Conservation (phyloP, 2,797 vertebrate species). For the Remorina albescens region DNA sequence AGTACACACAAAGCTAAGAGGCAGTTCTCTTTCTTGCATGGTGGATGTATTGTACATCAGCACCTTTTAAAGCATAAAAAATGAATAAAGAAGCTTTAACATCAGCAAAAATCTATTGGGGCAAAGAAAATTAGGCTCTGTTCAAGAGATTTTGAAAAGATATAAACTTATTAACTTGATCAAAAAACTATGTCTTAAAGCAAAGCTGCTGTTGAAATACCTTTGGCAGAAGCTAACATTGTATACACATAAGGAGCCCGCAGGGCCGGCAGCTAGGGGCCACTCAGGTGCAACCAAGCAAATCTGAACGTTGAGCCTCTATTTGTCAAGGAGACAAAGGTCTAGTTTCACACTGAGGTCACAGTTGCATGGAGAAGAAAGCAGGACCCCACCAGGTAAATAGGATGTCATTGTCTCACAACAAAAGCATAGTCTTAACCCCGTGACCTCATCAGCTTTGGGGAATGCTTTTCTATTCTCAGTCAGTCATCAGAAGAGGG, state of each 20-base stretch:
- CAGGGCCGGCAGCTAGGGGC: conserved; percentile 59
- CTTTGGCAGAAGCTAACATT: conserved; percentile 49
- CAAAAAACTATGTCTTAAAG: conserved; percentile 46
- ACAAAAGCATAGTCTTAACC: conserved; percentile 86
- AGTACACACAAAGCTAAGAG: background rate
- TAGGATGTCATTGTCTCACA: conserved; percentile 82
- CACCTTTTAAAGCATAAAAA: background rate
- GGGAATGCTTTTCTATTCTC: conserved; percentile 74
- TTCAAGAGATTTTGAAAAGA: too few relatives aligned
- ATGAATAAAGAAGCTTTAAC: background rate
- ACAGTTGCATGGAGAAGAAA: conserved; percentile 86
- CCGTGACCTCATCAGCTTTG: conserved; percentile 83
- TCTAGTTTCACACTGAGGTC: conserved; percentile 80
- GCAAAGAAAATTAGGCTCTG: too few relatives aligned
- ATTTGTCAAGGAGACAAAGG: conserved; percentile 83
- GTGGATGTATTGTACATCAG: too few relatives aligned
- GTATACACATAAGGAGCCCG: conserved; percentile 58
- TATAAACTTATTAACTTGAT: conserved; percentile 31
- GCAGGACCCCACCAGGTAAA: conserved; percentile 83
- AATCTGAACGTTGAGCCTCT: conserved; percentile 80
- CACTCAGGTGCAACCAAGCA: conserved; percentile 80
- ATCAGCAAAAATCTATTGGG: background rate
- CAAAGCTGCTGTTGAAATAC: conserved; percentile 49
- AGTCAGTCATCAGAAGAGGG: conserved; percentile 71
- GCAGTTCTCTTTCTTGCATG: background rate